Conservation (phyloP, 2,113 vertebrate species). For the Tragelaphus buxtoni region DNA sequence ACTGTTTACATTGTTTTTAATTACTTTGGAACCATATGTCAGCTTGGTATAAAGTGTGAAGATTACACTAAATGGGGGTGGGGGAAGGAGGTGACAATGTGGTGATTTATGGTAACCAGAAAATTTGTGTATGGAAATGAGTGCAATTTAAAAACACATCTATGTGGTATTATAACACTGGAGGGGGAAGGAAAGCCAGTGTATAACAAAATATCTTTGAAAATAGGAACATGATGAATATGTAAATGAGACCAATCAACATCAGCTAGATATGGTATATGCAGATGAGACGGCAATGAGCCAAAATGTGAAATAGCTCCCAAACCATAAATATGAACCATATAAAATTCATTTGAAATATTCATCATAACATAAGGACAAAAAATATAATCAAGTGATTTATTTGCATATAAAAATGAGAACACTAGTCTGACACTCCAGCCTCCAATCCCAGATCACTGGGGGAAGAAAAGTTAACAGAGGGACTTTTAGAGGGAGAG, state of each 20-base stretch:
- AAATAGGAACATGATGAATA: slow-evolving; percentile 80
- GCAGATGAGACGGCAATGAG: slow-evolving; percentile 77
- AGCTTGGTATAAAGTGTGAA: slow-evolving; percentile 61
- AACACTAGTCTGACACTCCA: slow-evolving; percentile 63
- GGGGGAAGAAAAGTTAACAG: slow-evolving; percentile 59
- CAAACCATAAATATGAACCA: slow-evolving; percentile 78
- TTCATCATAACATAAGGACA: slow-evolving; percentile 77
- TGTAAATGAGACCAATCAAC: slow-evolving; percentile 81
- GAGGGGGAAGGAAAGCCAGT: slow-evolving; percentile 66
- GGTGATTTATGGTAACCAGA: slow-evolving; percentile 72
- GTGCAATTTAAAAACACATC: slow-evolving; percentile 75
- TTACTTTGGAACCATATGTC: slow-evolving; percentile 76
- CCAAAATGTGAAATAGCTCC: slow-evolving; percentile 79
- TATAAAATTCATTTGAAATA: slow-evolving; percentile 82
- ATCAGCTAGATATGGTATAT: slow-evolving; percentile 77
- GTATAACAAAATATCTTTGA: slow-evolving; percentile 76
- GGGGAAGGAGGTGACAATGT: slow-evolving; percentile 67
- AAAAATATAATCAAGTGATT: slow-evolving; percentile 80
- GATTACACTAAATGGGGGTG: slow-evolving; percentile 39
- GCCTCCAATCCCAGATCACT: slow-evolving; percentile 60
- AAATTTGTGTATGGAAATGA: slow-evolving; percentile 75
- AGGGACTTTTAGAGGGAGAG: slow-evolving; percentile 62
- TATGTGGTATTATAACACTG: slow-evolving; percentile 59
- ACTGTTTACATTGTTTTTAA: slow-evolving; percentile 74
- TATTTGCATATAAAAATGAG: slow-evolving; percentile 81